Conservation (phyloP, 2,113 vertebrate genomes). For the Odontophorus gujanensis region DNA sequence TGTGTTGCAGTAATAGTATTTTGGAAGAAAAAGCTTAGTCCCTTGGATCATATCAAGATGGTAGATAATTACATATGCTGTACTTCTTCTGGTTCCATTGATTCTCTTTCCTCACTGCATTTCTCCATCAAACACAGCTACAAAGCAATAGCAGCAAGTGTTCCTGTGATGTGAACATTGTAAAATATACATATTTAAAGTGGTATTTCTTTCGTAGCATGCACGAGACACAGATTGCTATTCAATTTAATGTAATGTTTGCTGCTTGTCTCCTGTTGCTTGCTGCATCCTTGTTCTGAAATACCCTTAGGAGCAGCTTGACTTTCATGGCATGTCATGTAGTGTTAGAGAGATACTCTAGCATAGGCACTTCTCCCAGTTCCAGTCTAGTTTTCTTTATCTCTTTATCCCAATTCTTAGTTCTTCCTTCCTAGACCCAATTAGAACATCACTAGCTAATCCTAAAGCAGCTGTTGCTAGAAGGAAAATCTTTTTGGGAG, state of each 20-base stretch:
- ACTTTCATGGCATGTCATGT: background rate
- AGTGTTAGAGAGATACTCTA: background rate
- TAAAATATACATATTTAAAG: background rate
- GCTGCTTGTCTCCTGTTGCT: background rate
- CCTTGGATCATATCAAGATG: background rate
- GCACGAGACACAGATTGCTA: background rate
- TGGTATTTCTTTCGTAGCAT: background rate
- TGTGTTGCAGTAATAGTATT: background rate
- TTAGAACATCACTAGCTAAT: background rate
- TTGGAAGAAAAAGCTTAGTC: constrained; percentile 7
- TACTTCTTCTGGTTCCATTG: background rate
- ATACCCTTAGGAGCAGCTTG: background rate
- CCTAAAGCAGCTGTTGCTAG: background rate
- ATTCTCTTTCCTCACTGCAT: background rate
- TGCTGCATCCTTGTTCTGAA: background rate
- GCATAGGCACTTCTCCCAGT: background rate
- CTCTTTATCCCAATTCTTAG: background rate
- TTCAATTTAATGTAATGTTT: background rate
- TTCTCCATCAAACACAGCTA: background rate
- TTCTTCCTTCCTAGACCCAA: background rate
- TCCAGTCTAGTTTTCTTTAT: background rate
- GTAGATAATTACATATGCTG: background rate
- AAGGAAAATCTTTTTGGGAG: background rate
- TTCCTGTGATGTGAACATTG: background rate
- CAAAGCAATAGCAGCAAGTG: background rate